Base-by-base conservation (phyloP, 2,113 vertebrate species). In the Cochlearius cochlearius region DNA sequence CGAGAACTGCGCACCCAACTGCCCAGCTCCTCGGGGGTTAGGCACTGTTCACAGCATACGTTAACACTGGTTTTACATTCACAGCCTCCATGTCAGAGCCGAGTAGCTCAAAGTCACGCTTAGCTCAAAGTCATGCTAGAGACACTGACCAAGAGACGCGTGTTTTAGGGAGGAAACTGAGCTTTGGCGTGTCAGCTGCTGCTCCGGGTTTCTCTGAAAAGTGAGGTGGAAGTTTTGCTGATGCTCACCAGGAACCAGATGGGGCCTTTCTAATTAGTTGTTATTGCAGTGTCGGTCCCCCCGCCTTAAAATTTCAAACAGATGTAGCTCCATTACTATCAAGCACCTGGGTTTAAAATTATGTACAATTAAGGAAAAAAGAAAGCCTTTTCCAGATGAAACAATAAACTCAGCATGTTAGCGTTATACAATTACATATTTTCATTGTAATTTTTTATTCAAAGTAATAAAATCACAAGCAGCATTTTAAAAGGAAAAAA, bases 51-150 rank as follows among this genome's bases (percentile, higher is more conserved):
- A 25, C 22, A 45, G 56, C 5, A 15, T 19, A 77, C 0, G 1
- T 52, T 69, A 55, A 43, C 15, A 7, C 17, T n/a, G 19, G 7
- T 32, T 72, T 78, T 49, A 12, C 7, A 30, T 25, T 56, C 38
- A 12, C 21, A 76, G 3, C 30, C 29, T 66, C 43, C 0, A 0
- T 15, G 58, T 56, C 67, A 52, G 49, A 55, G 68, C 11, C 5
- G 20, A 68, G 29, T 14, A 9, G 41, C 41, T 43, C 41, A 43
- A 41, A 41, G 41, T 41, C 41, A 41, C 41, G 41, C 41, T 41
- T 41, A 41, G 41, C 41, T 29, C 62, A 21, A 86, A 66, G 29
- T 15, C 68, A 29, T 7, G 0, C 12, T 5, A 18, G 19, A 75
- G 17, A 80, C 17, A 34, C 1, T 1, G 15, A 39, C 9, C 30